A percentile compares a stretch with the other conserved stretches of the same genome.
phyloP scores from a whole-genome alignment of 2,797 vertebrate species.

The Acrocephalus scirpaceus region DNA sequence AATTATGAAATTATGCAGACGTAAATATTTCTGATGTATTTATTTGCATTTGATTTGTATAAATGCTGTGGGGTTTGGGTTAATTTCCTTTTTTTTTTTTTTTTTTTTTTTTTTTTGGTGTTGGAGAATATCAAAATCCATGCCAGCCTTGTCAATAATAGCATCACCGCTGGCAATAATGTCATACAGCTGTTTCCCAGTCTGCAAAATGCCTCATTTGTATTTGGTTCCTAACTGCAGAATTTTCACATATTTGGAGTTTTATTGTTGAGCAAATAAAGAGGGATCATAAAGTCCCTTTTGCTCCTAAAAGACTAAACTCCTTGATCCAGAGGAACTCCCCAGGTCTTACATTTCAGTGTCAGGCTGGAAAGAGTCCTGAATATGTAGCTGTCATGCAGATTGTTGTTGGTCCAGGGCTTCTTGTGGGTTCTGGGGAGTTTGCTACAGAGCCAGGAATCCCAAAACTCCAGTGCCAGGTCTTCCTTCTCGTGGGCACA shows the following conservation, averaged over 20 bases:
- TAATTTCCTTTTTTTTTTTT: neutral
- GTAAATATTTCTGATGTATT: neutral
- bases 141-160: neutral
- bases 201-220: neutral
- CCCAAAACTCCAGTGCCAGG: neutral
- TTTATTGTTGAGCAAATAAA: neutral
- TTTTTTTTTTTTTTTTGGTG: fast-evolving
- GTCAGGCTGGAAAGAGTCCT: neutral
- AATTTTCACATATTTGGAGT: neutral
- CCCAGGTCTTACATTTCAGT: neutral
- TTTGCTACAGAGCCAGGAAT: neutral
- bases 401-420: neutral
- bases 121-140: neutral
- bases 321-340: neutral
- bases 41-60: neutral
- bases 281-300: neutral
- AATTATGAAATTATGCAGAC: neutral
- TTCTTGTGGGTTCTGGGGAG: neutral
- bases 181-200: neutral
- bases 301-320: neutral
- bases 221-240: neutral
- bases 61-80: neutral
- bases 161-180: neutral
- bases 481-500: neutral
- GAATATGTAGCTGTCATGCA: neutral